A percentile compares a stretch with the other conserved stretches of the same genome.
Conservation (phyloP, 2,888 invertebrate species). For the Diogma glabrata region DNA sequence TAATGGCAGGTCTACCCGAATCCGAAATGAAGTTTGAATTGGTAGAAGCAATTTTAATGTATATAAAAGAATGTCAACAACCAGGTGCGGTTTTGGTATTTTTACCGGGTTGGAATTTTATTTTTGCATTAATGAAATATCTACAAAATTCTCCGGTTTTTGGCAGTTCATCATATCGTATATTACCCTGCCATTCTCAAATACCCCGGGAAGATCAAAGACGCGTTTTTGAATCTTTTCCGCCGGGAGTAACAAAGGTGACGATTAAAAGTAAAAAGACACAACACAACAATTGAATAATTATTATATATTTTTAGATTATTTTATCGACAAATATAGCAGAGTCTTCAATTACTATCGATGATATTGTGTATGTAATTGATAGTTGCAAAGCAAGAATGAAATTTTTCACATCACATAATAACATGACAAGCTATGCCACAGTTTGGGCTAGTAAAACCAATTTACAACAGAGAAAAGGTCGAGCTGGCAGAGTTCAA, state of each 20-base stretch:
- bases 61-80: constrained; percentile 47
- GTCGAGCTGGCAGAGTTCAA: constrained; percentile 89
- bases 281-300: neutral
- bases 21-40: constrained; percentile 87
- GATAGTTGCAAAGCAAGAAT: constrained; percentile 96
- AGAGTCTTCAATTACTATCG: constrained; percentile 95
- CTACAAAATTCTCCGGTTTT: constrained; percentile 64
- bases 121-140: constrained; percentile 81
- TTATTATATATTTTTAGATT: constrained; percentile 44
- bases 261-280: constrained; percentile 13
- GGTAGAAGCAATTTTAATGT: constrained; percentile 63
- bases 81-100: constrained; percentile 88
- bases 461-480: constrained; percentile 84
- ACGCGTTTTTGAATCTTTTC: constrained; percentile 80
- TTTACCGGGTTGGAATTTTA: constrained; percentile 94
- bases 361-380: constrained; percentile 96
- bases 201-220: constrained; percentile 92
- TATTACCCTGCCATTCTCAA: constrained; percentile 95
- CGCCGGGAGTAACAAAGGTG: constrained; percentile 74
- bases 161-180: constrained; percentile 53
- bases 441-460: constrained; percentile 93
- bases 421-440: constrained; percentile 97
- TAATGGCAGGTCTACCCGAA: constrained; percentile 71
- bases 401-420: constrained; percentile 95
- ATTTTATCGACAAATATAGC: constrained; percentile 97